Evolutionary conservation across 1,140 invertebrate species (phyloP), one percentile per base, ranked within the genome.

Genomic region (Helicoverpa zea): DNA sequence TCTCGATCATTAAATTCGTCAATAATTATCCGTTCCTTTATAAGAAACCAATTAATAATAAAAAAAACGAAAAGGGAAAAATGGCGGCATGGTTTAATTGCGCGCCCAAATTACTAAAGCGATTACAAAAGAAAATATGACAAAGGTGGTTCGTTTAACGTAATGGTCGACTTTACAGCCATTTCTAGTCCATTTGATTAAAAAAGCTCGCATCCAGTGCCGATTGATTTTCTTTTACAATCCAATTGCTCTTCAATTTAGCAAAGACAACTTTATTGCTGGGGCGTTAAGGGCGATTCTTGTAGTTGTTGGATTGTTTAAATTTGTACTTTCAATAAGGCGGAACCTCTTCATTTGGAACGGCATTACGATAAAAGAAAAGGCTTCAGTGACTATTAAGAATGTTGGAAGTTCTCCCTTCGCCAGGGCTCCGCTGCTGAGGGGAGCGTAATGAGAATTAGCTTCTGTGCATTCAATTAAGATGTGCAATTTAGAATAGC

Each of bases 111-210:
- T 87, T 86, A 85, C 86, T 70, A 83, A 66, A 58, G 64, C 81
- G 78, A 83, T 88, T 85, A 86, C 86, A 87, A 92, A 91, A 90
- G 89, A 88, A 89, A 92, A 90, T 92, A 92, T 92, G 90, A 92
- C 89, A 92, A 91, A 91, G 89, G 87, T 87, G 84, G 54, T 87
- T 91, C 90, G 86, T 91, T 92, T 91, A 90, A 88, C 81, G 86
- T 89, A 92, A 92, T 90, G 90, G 87, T 77, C 88, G 90, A 90
- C 88, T 88, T 87, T 86, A 83, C 81, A 83, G 84, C 84, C 84
- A 83, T 86, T 89, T 90, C 87, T 89, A 87, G 87, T 89, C 86
- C 85, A 90, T 91, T 92, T 90, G 83, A 88, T 90, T 90, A 90
- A 91, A 90, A 91, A 92, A 90, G 75, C 83, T 81, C 86, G 86